phyloP scores from a whole-genome alignment of 2,797 vertebrate species.

The Eulemur albifrons region DNA sequence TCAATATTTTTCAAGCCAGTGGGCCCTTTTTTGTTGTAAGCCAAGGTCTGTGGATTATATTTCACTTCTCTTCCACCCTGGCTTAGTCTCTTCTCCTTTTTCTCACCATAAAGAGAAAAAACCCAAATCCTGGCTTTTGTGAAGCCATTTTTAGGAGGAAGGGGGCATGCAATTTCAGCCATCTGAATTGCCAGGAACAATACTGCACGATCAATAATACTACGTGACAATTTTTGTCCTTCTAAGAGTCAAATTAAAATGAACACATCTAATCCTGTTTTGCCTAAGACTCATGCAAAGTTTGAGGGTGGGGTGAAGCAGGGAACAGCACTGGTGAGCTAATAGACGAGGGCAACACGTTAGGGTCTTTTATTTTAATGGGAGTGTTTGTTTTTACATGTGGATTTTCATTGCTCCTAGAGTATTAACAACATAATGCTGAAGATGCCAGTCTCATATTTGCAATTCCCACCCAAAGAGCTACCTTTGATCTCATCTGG shows the following conservation, averaged over 20 bases:
- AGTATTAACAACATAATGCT: slow-evolving; percentile 35
- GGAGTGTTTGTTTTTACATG: slow-evolving; percentile 49
- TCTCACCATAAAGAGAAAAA: not conserved
- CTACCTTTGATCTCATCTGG: slow-evolving; percentile 71
- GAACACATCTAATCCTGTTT: not conserved
- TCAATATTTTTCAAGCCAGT: slow-evolving; percentile 52
- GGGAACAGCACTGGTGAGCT: not conserved
- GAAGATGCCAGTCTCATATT: slow-evolving; percentile 54
- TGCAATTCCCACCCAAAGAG: slow-evolving; percentile 62
- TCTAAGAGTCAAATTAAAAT: not conserved
- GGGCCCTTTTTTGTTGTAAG: slow-evolving; percentile 5
- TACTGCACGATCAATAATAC: not conserved
- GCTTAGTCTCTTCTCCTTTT: not conserved
- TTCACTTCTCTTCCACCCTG: not conserved
- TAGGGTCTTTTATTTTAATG: slow-evolving; percentile 33
- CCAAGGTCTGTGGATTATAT: slow-evolving; percentile 33
- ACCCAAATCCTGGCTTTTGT: not conserved
- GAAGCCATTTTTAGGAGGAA: not conserved
- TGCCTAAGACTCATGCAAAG: not conserved
- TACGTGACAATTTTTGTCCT: not conserved
- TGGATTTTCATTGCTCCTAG: slow-evolving; percentile 52
- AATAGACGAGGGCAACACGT: not conserved
- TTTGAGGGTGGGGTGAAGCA: not conserved
- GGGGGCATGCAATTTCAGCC: not conserved
- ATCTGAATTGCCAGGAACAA: not conserved